Conservation (phyloP, 1,140 invertebrate genomes). For the Thrips palmi region DNA sequence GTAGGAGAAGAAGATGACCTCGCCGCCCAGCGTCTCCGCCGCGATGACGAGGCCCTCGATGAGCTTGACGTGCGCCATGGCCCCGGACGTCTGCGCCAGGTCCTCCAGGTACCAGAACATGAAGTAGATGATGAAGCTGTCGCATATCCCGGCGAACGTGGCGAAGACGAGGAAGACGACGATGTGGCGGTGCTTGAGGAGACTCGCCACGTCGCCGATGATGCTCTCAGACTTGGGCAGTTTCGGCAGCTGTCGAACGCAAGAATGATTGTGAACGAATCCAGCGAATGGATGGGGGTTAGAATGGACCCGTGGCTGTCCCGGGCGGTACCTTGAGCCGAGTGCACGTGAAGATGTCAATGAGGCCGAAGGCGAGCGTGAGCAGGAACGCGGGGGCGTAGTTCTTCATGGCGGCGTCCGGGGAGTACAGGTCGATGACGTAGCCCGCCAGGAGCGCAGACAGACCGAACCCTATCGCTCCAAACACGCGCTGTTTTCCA, state of each 20-base stretch:
- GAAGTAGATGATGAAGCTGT: slow-evolving; percentile 60
- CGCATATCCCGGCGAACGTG: slow-evolving; percentile 47
- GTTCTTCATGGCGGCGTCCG: slow-evolving; percentile 30
- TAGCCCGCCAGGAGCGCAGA: slow-evolving; percentile 46
- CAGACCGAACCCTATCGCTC: slow-evolving; percentile 52
- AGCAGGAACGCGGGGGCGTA: slow-evolving; percentile 50
- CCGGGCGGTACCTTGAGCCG: slow-evolving; percentile 34
- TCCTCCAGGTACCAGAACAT: slow-evolving; percentile 65
- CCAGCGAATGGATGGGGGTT: background rate
- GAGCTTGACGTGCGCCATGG: slow-evolving; percentile 45
- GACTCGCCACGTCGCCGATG: slow-evolving; percentile 32
- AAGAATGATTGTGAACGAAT: too few relatives aligned
- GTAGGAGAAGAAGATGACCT: slow-evolving; percentile 52
- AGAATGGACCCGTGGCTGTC: background rate
- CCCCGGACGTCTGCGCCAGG: slow-evolving; percentile 35
- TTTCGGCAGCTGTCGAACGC: slow-evolving; percentile 46
- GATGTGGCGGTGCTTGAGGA: slow-evolving; percentile 39
- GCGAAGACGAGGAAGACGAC: slow-evolving; percentile 47
- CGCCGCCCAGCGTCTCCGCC: slow-evolving; percentile 50
- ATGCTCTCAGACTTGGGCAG: slow-evolving; percentile 41
- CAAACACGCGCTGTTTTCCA: slow-evolving; percentile 58
- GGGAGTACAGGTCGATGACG: slow-evolving; percentile 35
- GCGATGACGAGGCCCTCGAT: slow-evolving; percentile 56
- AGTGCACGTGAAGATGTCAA: slow-evolving; percentile 42
- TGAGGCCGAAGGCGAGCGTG: slow-evolving; percentile 33